These are phyloP conservation scores for Meloidogyne chitwoodi DNA, from an alignment of 1,140 invertebrate species.

Conservation along the genomic window DNA sequence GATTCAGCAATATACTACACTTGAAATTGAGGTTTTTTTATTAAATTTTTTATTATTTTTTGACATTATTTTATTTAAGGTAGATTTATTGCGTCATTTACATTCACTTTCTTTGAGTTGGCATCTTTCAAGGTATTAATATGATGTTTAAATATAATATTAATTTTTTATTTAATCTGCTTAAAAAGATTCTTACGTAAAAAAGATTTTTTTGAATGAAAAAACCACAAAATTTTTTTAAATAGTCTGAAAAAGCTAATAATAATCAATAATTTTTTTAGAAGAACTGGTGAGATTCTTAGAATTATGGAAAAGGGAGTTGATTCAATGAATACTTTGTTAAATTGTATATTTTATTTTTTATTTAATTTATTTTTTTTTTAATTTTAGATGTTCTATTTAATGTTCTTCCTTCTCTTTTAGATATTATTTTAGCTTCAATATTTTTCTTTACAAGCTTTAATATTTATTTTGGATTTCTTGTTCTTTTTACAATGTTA, in stretches of 20 bases:
- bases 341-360: constrained; percentile 65
- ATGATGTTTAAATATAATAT: too few relatives aligned
- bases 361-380: not conserved
- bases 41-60: not conserved
- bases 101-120: constrained; percentile 61
- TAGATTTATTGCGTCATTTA: constrained; percentile 45
- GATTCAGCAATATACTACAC: constrained; percentile 88
- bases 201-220: too few relatives aligned
- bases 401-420: constrained; percentile 79
- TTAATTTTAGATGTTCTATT: constrained; percentile 62
- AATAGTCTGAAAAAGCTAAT: too few relatives aligned
- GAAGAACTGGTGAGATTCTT: constrained; percentile 91
- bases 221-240: too few relatives aligned
- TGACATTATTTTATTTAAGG: not conserved
- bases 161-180: too few relatives aligned
- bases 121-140: not conserved
- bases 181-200: too few relatives aligned
- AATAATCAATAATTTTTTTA: constrained; percentile 70
- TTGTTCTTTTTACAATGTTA: constrained; percentile 85
- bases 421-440: constrained; percentile 87
- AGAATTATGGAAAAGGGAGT: constrained; percentile 90
- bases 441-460: constrained; percentile 80
- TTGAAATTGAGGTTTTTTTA: constrained; percentile 67
- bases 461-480: constrained; percentile 86
- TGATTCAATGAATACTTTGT: constrained; percentile 83